Evolutionary conservation across 2,888 invertebrate species (phyloP), one percentile per base, ranked within the genome.

Genomic region (Drosophila buzzatii): DNA sequence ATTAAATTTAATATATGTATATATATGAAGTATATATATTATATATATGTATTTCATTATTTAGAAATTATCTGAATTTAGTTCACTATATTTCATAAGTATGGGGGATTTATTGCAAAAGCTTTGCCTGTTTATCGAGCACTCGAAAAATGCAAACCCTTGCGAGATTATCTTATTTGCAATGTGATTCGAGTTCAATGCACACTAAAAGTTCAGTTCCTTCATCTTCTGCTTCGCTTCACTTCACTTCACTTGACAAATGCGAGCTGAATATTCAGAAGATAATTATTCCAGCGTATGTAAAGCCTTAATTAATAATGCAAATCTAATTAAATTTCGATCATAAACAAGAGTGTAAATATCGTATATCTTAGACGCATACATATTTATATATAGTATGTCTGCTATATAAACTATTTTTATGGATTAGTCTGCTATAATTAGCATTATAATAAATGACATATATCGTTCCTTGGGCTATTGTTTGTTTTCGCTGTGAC

Each of bases 401-500:
- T 4, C 8, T 20, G 1, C 16, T 23, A 39, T n/a, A 27, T 27
- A n/a, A 23, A 37, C 37, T 20, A 37, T 23, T 53, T 53, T 53
- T 39, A 39, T 35, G 23, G 37, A 3, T 9, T 23, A 10, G 23
- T 9, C 39, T 23, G 16, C 5, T 39, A 10, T 7, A 37, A 39
- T 53, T 53, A 53, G 10, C 53, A 53, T 27, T 27, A 37, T 53
- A 39, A 53, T 53, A 27, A 47, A 59, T 44, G 23, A 45, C 23
- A 57, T 20, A 51, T 20, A 20, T 51, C 33, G 51, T 51, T 51
- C 18, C 18, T 47, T 47, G 0, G 20, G 27, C 14, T 10, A 7
- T n/a, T 57, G 20, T 57, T 57, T 57, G 16, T 45, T 57, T 44
- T 44, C 44, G 57, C 51, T 45, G 35, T 45, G 57, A 57, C 57